A percentile compares a stretch with the other conserved stretches of the same genome.
phyloP scores from a whole-genome alignment of 2,113 vertebrate species.

The Ancistrus triradiatus region DNA sequence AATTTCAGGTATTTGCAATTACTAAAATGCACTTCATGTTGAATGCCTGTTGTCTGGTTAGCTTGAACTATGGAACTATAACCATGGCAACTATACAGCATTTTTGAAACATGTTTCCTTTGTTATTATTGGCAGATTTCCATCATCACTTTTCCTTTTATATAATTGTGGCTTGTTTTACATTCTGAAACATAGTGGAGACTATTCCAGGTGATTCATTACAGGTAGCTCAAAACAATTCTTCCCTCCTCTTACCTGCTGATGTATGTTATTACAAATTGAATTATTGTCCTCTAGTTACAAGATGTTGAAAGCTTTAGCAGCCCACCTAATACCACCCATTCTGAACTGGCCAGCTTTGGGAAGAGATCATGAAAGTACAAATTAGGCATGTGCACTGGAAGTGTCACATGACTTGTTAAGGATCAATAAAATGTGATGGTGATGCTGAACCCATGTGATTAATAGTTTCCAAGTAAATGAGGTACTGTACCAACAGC shows the following conservation, averaged over 20 bases:
- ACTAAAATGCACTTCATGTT: too few species aligned
- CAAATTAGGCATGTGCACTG: constrained; percentile 4
- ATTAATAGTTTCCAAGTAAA: constrained; percentile 48
- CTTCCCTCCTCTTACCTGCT: constrained; percentile 47
- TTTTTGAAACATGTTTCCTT: too few species aligned
- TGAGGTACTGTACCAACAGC: constrained; percentile 40
- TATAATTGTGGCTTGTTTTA: neutral
- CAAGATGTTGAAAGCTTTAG: constrained; percentile 49
- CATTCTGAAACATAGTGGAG: constrained; percentile 7
- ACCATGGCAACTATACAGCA: too few species aligned
- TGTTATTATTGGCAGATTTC: neutral
- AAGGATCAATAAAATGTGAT: constrained; percentile 9
- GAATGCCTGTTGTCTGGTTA: too few species aligned
- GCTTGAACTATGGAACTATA: too few species aligned
- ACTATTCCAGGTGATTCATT: constrained; percentile 47
- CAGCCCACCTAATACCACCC: constrained; percentile 35
- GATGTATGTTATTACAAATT: constrained; percentile 56
- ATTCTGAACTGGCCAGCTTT: constrained; percentile 8
- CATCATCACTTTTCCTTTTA: neutral
- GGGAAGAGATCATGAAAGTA: constrained; percentile 10
- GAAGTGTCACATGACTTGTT: constrained; percentile 12
- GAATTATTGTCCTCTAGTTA: constrained; percentile 51
- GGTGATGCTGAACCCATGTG: constrained; percentile 25
- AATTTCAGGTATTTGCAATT: too few species aligned
- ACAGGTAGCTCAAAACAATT: constrained; percentile 46